These are phyloP conservation scores for Papilio helenus DNA, from an alignment of 1,140 invertebrate genomes.

Conservation along the genomic window DNA sequence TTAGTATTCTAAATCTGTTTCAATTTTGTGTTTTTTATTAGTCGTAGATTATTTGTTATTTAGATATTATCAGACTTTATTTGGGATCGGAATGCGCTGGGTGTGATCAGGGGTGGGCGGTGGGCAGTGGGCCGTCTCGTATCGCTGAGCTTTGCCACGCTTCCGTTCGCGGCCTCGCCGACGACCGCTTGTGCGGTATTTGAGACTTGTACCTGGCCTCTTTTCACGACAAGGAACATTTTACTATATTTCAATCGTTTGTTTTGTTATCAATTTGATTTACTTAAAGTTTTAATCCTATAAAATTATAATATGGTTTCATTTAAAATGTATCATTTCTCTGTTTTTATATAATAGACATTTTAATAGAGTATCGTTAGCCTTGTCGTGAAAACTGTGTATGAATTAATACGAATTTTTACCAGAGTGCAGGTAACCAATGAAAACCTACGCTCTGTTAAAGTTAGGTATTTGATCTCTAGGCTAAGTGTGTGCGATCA, in stretches of 20 bases:
- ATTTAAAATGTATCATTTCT: background rate
- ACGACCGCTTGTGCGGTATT: slow-evolving; percentile 43
- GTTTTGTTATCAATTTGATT: background rate
- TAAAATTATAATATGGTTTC: background rate
- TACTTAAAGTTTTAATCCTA: background rate
- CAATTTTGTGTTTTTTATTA: background rate
- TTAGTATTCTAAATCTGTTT: background rate
- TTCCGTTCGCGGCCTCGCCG: slow-evolving; percentile 50
- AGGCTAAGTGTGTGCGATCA: slow-evolving; percentile 4
- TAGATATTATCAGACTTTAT: background rate
- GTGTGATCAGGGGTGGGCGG: background rate
- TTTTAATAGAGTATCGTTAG: background rate
- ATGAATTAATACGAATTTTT: slow-evolving; percentile 12
- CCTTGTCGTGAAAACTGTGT: slow-evolving; percentile 1
- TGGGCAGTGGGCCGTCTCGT: slow-evolving; percentile 43
- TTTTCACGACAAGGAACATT: slow-evolving; percentile 36
- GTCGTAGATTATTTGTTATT: background rate
- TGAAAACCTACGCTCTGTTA: slow-evolving; percentile 18
- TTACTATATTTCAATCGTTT: background rate
- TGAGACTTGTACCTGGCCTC: slow-evolving; percentile 42
- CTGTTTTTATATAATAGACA: background rate
- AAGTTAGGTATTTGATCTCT: slow-evolving; percentile 24
- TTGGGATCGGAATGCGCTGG: background rate
- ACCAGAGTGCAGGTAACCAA: background rate
- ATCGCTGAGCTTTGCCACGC: slow-evolving; percentile 74